Evolutionary conservation across 92 coral and sea anemone genomes (phyloP).

Genomic region (Anthopleura xanthogrammica): DNA sequence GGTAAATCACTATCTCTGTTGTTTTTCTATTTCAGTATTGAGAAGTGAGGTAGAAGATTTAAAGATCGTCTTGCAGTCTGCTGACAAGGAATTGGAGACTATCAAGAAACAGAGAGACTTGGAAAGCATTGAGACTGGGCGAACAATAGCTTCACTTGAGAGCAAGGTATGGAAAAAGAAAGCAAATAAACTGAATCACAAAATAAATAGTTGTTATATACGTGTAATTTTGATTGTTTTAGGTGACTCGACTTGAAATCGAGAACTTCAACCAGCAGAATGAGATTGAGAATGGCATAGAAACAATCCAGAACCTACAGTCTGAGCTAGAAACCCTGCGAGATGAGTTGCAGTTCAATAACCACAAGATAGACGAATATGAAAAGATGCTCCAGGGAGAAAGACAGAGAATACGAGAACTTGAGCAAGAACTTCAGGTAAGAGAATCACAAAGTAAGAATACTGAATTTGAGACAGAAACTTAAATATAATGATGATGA

Average conservation of each 20-base stretch:
- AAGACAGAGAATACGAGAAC: slow-evolving; percentile 71
- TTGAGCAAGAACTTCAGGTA: slow-evolving; percentile 94
- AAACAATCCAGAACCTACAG: slow-evolving; percentile 88
- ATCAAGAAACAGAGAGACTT: slow-evolving; percentile 83
- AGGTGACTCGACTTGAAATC: slow-evolving; percentile 90
- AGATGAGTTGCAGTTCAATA: slow-evolving; percentile 89
- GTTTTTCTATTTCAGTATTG: slow-evolving; percentile 54
- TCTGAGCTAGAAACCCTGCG: slow-evolving; percentile 90
- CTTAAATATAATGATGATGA: too few species aligned
- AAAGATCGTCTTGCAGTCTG: slow-evolving; percentile 78
- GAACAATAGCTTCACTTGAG: slow-evolving; percentile 81
- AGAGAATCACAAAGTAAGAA: not conserved
- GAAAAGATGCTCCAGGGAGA: slow-evolving; percentile 79
- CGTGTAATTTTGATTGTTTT: not conserved
- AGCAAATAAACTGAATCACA: too few species aligned
- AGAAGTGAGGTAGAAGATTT: slow-evolving; percentile 88
- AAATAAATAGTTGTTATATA: slow-evolving; percentile 3
- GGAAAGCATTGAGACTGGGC: slow-evolving; percentile 85
- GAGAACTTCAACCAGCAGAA: slow-evolving; percentile 85
- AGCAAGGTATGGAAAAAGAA: slow-evolving; percentile 65
- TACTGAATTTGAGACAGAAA: not conserved
- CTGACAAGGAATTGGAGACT: slow-evolving; percentile 82
- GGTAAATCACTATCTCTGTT: not conserved
- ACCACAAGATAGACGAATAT: slow-evolving; percentile 87
- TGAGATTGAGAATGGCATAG: slow-evolving; percentile 85